Evolutionary conservation across 2,888 invertebrate species (phyloP).

Genomic region (Melanchra persicariae): DNA sequence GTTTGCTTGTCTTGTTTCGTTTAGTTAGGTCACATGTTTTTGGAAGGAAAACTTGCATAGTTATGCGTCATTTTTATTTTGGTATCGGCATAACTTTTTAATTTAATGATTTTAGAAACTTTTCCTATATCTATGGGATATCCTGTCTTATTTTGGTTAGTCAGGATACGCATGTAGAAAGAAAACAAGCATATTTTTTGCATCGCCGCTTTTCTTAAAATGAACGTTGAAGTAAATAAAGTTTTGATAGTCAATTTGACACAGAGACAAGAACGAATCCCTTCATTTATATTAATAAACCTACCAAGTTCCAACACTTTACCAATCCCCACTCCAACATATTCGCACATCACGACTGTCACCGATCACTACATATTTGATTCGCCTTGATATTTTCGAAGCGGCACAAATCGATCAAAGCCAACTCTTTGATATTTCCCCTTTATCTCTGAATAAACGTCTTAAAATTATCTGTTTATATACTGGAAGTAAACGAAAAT

Average conservation of each 20-base stretch:
- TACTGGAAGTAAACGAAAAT: slow-evolving; percentile 35
- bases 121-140: too few species aligned
- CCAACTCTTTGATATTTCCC: slow-evolving; percentile 54
- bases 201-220: too few species aligned
- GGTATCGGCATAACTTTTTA: too few species aligned
- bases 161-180: too few species aligned
- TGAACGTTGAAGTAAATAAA: too few species aligned
- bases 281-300: too few species aligned
- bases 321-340: slow-evolving; percentile 26
- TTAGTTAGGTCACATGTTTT: slow-evolving; percentile 25
- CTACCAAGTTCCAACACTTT: too few species aligned
- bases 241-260: too few species aligned
- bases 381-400: slow-evolving; percentile 51
- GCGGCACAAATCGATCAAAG: slow-evolving; percentile 56
- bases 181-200: too few species aligned
- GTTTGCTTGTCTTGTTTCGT: slow-evolving; percentile 25
- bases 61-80: neutral
- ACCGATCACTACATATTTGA: slow-evolving; percentile 58
- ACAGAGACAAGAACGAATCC: too few species aligned
- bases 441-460: slow-evolving; percentile 52
- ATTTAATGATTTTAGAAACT: too few species aligned
- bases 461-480: slow-evolving; percentile 48
- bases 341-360: slow-evolving; percentile 44
- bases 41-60: neutral
- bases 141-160: too few species aligned